Percentiles rank a stretch among this genome's conserved stretches.
phyloP scores from a whole-genome alignment of 1,140 invertebrate genomes.

The Wasmannia auropunctata region DNA sequence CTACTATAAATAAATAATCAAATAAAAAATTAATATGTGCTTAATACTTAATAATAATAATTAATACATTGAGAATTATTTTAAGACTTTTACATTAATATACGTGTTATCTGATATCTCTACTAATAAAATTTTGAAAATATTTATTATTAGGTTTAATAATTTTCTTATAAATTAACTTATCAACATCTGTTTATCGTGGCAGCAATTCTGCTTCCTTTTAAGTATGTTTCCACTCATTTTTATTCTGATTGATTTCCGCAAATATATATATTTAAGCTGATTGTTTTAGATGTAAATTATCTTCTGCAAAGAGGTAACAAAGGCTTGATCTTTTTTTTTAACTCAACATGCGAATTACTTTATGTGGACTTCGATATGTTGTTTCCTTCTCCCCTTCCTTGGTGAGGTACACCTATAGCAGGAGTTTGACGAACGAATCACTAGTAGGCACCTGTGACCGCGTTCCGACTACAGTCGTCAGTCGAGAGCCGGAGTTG shows the following conservation, averaged over 20 bases:
- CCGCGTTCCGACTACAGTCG: constrained; percentile 3
- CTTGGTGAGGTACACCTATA: constrained; percentile 53
- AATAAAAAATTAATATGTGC: not conserved
- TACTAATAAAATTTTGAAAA: not conserved
- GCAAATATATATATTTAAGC: no score
- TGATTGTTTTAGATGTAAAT: not conserved
- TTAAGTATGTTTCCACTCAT: no score
- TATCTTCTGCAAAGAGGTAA: no score
- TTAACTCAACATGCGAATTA: not conserved
- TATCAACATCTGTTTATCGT: not conserved
- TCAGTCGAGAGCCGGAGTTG: constrained; percentile 77
- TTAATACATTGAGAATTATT: not conserved
- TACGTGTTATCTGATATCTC: not conserved
- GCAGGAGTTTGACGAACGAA: constrained; percentile 48
- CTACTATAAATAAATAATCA: no score
- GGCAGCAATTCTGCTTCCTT: no score
- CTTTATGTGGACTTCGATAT: not conserved
- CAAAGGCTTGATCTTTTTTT: not conserved
- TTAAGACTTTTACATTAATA: not conserved
- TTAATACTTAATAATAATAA: not conserved
- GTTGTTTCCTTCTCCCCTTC: constrained; percentile 15
- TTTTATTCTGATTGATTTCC: no score
- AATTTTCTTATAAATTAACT: not conserved
- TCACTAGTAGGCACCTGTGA: constrained; percentile 21
- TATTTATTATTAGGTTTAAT: not conserved